Base-by-base conservation (phyloP, 1,140 invertebrate genomes). In the Drosophila ironensis region DNA sequence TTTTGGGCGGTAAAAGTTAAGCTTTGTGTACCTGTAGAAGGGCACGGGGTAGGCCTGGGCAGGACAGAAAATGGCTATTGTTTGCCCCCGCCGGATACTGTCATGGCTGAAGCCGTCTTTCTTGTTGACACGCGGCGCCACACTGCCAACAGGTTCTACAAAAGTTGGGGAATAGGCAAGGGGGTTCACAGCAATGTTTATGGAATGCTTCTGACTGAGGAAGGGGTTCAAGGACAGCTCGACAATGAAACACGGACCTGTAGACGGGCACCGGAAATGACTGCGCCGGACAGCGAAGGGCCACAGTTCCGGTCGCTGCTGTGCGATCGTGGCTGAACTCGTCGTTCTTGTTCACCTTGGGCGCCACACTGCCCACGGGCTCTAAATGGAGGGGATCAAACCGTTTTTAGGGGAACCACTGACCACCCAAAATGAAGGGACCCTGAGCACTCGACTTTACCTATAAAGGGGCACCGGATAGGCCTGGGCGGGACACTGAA, bases 81-180 rank as follows among this genome's bases (percentile, higher is more conserved):
- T 47, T 8, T 46, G 90, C 41, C 93, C 88, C 48, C 93, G 90
- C 12, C 90, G 51, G 35, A 87, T 90, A 19, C 48, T 52, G 30
- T 45, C 73, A 24, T 54, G 53, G 6, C 84, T 68, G 4, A 87
- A 68, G 28, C 77, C 91, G 84, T 94, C 93, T 53, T 93, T 93
- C 41, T 93, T 93, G 51, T 94, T 94, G 80, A 96, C 93, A 90
- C 94, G 94, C 28, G 95, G 95, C 33, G 93, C 92, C 64, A 95
- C 94, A 67, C 93, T 93, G 84, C 94, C 94, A 69, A 96, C 92
- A 14, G 95, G 95, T 88, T 96, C 95, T 96, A 11, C 2, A 22
- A 6, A 7, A 1, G 12, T 1, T 4, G n/a, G 2, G 24, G n/a
- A 2, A 16, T 60, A 16, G 5, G 2, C 3, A 38, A 47, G 28